Base-by-base conservation (phyloP, 1,140 invertebrate genomes). In the Euura lappo region DNA sequence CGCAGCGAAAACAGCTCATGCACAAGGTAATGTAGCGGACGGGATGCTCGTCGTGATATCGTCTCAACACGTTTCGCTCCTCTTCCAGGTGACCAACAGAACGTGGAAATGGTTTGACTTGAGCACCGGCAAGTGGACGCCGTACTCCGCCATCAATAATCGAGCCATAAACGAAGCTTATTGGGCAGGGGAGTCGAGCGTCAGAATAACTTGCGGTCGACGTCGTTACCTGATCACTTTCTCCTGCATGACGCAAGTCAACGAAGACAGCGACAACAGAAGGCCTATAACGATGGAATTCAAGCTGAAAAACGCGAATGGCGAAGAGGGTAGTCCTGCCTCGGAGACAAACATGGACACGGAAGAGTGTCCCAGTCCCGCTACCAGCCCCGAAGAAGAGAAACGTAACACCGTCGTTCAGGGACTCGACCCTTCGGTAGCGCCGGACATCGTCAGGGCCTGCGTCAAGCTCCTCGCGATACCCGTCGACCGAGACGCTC, bases 31-130 rank as follows among this genome's bases (percentile, higher is more conserved):
- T 68, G 10, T 77, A 0, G 72, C 78, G 77, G 81, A 28, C 1
- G 28, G 28, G 28, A 86, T 70, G 87, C 78, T 75, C 8, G 10
- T 60, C 51, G 13, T 6, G 51, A 60, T 60, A 60, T 60, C 51
- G 3, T 6, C 51, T 60, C n/a, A 28, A 28, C 28, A 28, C 28
- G 28, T 28, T 28, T 51, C 3, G 13, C 51, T 60, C 8, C 8
- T 60, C 1, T 28, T 28, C 28, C 13, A 60, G 51, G 51, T 60
- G 51, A 60, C 51, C 10, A 89, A 88, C 65, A 89, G 92, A 65
- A 84, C 90, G 2, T 97, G 95, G 96, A 94, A 95, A 79, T 97
- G 95, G 95, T 96, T 95, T 84, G 95, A 97, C 82, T 89, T 95
- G 44, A 91, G 92, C 11, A 92, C 91, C 8, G 94, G 94, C 6